phyloP scores from a whole-genome alignment of 2,797 vertebrate species.

The Falco berigora region DNA sequence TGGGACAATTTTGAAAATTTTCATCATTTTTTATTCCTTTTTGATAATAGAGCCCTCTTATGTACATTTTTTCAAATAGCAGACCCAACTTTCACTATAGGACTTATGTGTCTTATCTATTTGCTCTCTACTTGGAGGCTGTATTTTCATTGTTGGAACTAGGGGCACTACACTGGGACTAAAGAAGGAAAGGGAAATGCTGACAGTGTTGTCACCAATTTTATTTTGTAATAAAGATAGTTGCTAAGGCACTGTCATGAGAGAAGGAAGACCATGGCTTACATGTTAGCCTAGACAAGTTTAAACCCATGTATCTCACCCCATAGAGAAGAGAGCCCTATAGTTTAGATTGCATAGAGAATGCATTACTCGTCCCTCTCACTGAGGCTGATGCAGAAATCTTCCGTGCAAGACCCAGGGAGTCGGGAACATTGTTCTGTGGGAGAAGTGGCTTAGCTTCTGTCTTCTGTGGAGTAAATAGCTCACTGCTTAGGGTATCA shows the following conservation, averaged over 20 bases:
- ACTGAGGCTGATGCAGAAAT: not conserved
- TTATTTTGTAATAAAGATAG: not conserved
- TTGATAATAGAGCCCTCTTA: not conserved
- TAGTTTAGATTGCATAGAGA: not conserved
- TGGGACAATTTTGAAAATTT: not conserved
- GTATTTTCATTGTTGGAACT: not conserved
- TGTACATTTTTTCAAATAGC: not conserved
- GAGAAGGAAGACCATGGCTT: not conserved
- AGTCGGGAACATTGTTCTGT: not conserved
- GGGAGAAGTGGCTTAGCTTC: not conserved
- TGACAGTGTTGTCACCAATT: not conserved
- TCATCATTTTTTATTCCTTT: not conserved
- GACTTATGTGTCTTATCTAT: not conserved
- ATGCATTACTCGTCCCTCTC: not conserved
- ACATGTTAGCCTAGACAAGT: not conserved
- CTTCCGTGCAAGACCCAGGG: not conserved
- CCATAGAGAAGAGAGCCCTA: not conserved
- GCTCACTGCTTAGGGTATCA: not conserved
- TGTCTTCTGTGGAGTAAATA: not conserved
- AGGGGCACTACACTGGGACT: not conserved
- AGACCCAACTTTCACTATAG: not conserved
- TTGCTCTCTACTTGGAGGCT: not conserved
- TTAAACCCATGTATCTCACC: not conserved
- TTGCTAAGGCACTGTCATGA: not conserved
- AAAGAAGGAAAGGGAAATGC: not conserved